phyloP scores from a whole-genome alignment of 2,113 vertebrate species.

The Lophotis ruficrista region DNA sequence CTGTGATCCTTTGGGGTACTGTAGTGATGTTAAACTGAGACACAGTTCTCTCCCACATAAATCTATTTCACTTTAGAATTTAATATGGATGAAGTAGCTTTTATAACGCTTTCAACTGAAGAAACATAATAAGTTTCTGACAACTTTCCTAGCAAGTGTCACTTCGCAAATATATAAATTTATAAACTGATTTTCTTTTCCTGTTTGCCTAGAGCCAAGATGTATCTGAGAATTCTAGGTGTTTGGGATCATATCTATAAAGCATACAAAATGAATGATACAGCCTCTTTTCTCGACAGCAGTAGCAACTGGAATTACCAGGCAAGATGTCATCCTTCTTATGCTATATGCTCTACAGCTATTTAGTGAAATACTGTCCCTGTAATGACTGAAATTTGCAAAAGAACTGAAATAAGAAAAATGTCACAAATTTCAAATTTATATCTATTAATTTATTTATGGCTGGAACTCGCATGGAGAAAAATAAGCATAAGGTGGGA shows the following conservation, averaged over 20 bases:
- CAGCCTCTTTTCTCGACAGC: neutral
- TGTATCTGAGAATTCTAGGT: neutral
- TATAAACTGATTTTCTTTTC: neutral
- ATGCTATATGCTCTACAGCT: neutral
- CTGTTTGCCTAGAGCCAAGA: neutral
- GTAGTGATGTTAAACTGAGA: slow-evolving; percentile 13
- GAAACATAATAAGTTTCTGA: slow-evolving; percentile 2
- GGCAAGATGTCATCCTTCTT: neutral
- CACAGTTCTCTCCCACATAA: slow-evolving; percentile 31
- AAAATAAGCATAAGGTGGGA: neutral
- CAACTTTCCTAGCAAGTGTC: neutral
- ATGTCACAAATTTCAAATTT: neutral
- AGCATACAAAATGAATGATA: neutral
- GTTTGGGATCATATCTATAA: neutral
- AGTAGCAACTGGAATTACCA: neutral
- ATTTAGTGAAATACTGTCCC: neutral
- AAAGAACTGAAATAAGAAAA: neutral
- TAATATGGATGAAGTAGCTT: slow-evolving; percentile 34
- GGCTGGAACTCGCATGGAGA: neutral
- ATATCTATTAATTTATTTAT: neutral
- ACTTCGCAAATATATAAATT: neutral
- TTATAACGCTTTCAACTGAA: slow-evolving; percentile 2
- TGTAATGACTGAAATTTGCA: neutral
- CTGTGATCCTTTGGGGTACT: slow-evolving; percentile 5
- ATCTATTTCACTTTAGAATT: slow-evolving; percentile 38